Base-by-base conservation (phyloP, 2,888 invertebrate genomes). In the Pyrochroa serraticornis region DNA sequence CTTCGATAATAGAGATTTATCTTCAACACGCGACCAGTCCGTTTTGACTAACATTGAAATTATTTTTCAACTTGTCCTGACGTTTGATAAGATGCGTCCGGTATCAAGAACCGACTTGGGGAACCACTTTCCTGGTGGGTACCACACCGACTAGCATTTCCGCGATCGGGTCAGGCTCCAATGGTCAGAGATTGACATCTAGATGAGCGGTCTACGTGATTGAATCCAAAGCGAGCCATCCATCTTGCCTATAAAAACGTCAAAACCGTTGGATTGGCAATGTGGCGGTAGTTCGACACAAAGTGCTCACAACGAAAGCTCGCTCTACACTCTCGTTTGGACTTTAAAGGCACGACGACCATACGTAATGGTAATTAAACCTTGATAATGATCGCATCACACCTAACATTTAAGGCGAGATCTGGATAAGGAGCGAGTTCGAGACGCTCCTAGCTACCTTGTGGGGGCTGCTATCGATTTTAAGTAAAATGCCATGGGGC, bases 191-290 rank as follows among this genome's bases (percentile, higher is more conserved):
- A 68, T 68, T 66, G 68, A 65, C 65, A 62, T 63, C 63, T 45
- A 61, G 64, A 66, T 63, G 63, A 51, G 51, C 57, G 52, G 49
- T 39, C 63, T 66, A 67, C 68, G 66, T 67, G 68, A 68, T 67
- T 66, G 67, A 69, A 68, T 68, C 63, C 51, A 51, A 63, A 64
- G 60, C 63, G 60, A 59, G 47, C 51, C 52, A 61, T 57, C 57
- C 12, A 43, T 58, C 55, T 44, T 44, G 42, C 37, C 48, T 44
- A 53, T 12, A 53, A 53, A 53, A 53, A 53, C 45, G 14, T 32
- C 38, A 33, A 39, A 45, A 45, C 34, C 53, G 46, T 53, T 51
- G 13, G 31, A 36, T 43, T 51, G 36, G 42, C n/a, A 41, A 12
- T 12, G 39, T n/a, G 12, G 39, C 10, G 39, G 39, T 12, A 8